Percentiles rank a stretch among this genome's conserved stretches.
Conservation (phyloP, 2,888 invertebrate species). For the Micoletzkya japonica region DNA sequence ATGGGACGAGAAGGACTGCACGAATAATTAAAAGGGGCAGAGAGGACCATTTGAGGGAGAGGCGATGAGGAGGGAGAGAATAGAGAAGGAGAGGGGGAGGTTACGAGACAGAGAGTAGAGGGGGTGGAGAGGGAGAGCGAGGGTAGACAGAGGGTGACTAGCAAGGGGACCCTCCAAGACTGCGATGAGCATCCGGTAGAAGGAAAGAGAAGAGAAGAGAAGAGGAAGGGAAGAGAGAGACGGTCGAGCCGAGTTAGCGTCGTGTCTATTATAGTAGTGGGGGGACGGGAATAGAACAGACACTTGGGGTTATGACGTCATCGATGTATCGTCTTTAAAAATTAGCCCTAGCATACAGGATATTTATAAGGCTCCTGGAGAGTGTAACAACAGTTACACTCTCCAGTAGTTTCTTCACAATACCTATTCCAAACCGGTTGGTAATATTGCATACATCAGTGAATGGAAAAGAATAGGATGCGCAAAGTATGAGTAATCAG, state of each 20-base stretch:
- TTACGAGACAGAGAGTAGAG: conserved; percentile 2
- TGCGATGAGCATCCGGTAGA: too few relatives aligned
- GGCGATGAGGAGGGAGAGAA: neutral
- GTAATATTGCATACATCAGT: neutral
- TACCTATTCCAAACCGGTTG: too few relatives aligned
- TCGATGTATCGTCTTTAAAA: too few relatives aligned
- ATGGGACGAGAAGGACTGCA: neutral
- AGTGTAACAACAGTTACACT: too few relatives aligned
- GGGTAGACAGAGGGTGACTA: neutral
- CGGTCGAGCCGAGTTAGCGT: too few relatives aligned
- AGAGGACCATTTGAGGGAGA: neutral
- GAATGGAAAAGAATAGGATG: neutral
- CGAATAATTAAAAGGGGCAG: conserved; percentile 4
- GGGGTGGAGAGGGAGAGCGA: conserved; percentile 5
- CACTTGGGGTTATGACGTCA: too few relatives aligned
- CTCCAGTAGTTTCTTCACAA: too few relatives aligned
- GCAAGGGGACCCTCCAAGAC: too few relatives aligned
- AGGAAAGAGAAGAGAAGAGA: neutral
- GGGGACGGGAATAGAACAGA: neutral
- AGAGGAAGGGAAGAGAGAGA: neutral
- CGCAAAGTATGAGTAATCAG: neutral
- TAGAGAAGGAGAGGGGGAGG: neutral
- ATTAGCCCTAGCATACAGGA: too few relatives aligned
- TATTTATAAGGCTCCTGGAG: too few relatives aligned
- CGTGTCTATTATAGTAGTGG: too few relatives aligned